Conservation (phyloP, 2,113 vertebrate species). For the Rana temporaria region DNA sequence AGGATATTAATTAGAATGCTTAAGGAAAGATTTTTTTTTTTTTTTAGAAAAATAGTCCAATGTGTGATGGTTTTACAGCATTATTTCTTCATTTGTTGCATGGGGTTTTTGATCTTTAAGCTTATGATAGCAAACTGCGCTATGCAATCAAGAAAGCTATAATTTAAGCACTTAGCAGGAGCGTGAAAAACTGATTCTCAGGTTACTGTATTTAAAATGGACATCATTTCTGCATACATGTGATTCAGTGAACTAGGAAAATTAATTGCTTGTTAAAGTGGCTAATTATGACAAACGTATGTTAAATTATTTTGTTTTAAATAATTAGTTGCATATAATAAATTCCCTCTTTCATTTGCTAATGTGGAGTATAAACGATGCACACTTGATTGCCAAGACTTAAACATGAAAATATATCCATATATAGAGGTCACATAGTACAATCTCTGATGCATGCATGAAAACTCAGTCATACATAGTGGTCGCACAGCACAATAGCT, state of each 20-base stretch:
- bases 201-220: slow-evolving; percentile 1
- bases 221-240: not conserved
- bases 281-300: too few species aligned
- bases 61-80: slow-evolving; percentile 26
- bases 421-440: too few species aligned
- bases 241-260: not conserved
- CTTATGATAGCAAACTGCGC: slow-evolving; percentile 20
- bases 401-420: too few species aligned
- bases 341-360: too few species aligned
- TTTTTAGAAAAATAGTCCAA: not conserved
- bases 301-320: too few species aligned
- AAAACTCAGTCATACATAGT: too few species aligned
- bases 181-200: slow-evolving; percentile 1
- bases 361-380: too few species aligned
- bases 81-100: slow-evolving; percentile 13
- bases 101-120: slow-evolving; percentile 33
- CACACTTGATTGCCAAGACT: too few species aligned
- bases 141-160: slow-evolving; percentile 43
- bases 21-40: slow-evolving; percentile 17
- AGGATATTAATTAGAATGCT: slow-evolving; percentile 17
- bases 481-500: too few species aligned
- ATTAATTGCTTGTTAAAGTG: not conserved
- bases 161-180: slow-evolving; percentile 13
- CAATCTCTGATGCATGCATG: too few species aligned
- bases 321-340: too few species aligned